Base-by-base conservation (phyloP, 2,888 invertebrate species). In the Baccha elongata region DNA sequence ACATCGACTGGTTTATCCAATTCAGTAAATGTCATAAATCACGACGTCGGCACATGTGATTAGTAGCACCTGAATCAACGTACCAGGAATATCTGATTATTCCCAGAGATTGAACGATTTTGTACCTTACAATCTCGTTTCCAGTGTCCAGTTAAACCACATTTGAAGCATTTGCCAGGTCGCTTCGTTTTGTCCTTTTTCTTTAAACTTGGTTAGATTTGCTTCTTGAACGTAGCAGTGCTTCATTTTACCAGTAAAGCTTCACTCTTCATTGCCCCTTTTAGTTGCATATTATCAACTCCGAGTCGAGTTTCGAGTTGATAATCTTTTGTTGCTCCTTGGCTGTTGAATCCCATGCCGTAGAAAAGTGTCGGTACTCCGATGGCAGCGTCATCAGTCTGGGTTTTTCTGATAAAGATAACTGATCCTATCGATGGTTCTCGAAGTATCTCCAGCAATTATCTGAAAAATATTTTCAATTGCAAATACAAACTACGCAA, bases 41-140 rank as follows among this genome's bases (percentile, higher is more conserved):
- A 62, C 72, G 72, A 35, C 52, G 62, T 52, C 52, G 50, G 21
- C 62, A 62, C 40, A 71, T 35, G 26, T 71, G 50, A 50, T 29
- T 71, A 15, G 71, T 62, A n/a, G 71, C 71, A 15, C 71, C 62
- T 52, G 72, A 72, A 50, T 72, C 50, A 6, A 72, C 35, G 29
- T 37, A 72, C 58, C 46, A 71, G 21, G 68, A 55, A 53, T 53
- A 55, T 44, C 26, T 21, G 1, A n/a, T n/a, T n/a, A 26, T 58
- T 42, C 58, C 58, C 58, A 42, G 23, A 21, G 46, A 46, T 17
- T 62, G 32, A 46, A 19, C 46, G 19, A 62, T 62, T n/a, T 13
- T 40, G 37, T 1, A 40, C 37, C 13, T 13, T 40, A 10, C 37
- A 40, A 40, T n/a, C n/a, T n/a, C n/a, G n/a, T n/a, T n/a, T n/a